Percentiles rank a stretch among this genome's conserved stretches.
Conservation (phyloP, 2,888 invertebrate species). For the Pachymerium ferrugineum region DNA sequence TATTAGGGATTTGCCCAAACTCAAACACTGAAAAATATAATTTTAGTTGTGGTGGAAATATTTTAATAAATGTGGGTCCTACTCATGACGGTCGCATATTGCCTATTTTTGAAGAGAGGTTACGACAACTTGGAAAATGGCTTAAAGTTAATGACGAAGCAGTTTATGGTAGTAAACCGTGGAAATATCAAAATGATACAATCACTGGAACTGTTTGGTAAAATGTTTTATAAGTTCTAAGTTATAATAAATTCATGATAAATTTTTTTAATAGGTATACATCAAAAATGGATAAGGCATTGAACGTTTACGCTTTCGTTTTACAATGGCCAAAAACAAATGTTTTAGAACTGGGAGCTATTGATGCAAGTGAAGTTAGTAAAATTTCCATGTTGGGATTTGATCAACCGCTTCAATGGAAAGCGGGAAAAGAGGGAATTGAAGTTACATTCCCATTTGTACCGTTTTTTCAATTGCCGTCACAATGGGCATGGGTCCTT, state of each 20-base stretch:
- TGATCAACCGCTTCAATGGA: constrained; percentile 41
- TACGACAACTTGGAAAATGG: constrained; percentile 73
- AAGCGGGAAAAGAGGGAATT: background rate
- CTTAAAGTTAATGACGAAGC: constrained; percentile 77
- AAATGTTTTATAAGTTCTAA: background rate
- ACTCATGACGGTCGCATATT: constrained; percentile 79
- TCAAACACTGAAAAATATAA: too few species aligned
- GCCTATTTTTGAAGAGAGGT: constrained; percentile 79
- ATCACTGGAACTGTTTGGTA: constrained; percentile 67
- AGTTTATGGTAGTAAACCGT: constrained; percentile 71
- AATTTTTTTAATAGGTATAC: constrained; percentile 41
- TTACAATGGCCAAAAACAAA: constrained; percentile 64
- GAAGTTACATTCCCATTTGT: constrained; percentile 23
- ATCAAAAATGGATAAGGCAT: constrained; percentile 39
- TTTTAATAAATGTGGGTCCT: constrained; percentile 81
- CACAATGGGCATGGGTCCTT: constrained; percentile 35
- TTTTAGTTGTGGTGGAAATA: constrained; percentile 56
- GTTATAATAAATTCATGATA: background rate
- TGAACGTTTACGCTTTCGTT: constrained; percentile 60
- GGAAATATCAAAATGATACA: constrained; percentile 76
- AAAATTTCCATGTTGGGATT: constrained; percentile 55
- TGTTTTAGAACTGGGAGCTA: constrained; percentile 52
- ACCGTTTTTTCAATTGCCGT: background rate
- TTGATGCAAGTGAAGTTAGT: constrained; percentile 44
- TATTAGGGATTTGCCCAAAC: too few species aligned